Conservation (phyloP, 2,113 vertebrate genomes). For the Oryctolagus cuniculus region mOryCun1.1 NC_091438.1:113789501-113790000, state of each 20-base stretch:
- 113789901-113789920: not conserved
- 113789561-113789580: not conserved
- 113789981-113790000: not conserved
- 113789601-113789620: not conserved
- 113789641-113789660: not conserved
- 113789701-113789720: not conserved
- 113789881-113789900: not conserved
- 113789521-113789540: conserved; percentile 2
- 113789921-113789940: not conserved
- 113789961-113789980: not conserved
- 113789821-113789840: not conserved
- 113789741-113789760: not conserved
- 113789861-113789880: not conserved
- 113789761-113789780: not conserved
- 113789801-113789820: not conserved
- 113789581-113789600: not conserved
- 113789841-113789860: not conserved
- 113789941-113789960: not conserved
- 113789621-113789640: not conserved
- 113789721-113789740: not conserved
- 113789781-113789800: not conserved
- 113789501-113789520: not conserved
- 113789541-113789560: not conserved
- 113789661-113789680: not conserved
- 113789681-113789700: not conserved